Base-by-base conservation (phyloP, 2,888 invertebrate species). In the Drosophila mercatorum region DNA sequence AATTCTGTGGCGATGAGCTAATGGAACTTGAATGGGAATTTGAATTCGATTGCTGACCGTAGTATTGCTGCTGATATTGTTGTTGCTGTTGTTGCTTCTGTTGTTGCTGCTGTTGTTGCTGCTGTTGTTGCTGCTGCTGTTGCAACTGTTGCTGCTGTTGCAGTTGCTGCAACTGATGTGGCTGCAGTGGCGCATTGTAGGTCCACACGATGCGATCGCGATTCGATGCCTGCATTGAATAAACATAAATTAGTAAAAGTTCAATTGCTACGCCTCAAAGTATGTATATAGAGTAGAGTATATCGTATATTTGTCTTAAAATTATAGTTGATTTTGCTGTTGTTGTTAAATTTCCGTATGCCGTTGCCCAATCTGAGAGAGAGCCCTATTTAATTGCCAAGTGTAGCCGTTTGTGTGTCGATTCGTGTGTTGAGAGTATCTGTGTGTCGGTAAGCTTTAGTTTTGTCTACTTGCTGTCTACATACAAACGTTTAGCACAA, bases 201-300 rank as follows among this genome's bases (percentile, higher is more conserved):
- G 97, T 97, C 97, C 97, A 97, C 59, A 97, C 97, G 91, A 97
- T 97, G 87, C 97, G 95, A 92, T 93, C 93, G 68, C 92, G 92
- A 88, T 92, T 92, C 59, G 92, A 93, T 77, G 90, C 91, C 93
- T 93, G 71, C 38, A 68, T 68, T 59, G 8, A 52, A 62, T 67
- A 49, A 61, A 31, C 43, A 71, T 36, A 44, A 57, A 76, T 84
- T 88, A 84, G 70, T 66, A 55, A 47, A 26, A 10, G 14, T 7
- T 57, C 61, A 56, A 76, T 64, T 57, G 38, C 17, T 8, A 36
- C 11, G 49, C 44, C 44, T 51, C 70, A n/a, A 43, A 46, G 14
- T 58, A 68, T 52, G 40, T 59, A 14, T 51, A 43, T n/a, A 38
- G 8, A 44, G 10, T 22, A 17, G 11, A 55, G 64, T 38, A 56